Base-by-base conservation (phyloP, 2,113 vertebrate species). In the Dunckerocampus dactyliophorus region DNA sequence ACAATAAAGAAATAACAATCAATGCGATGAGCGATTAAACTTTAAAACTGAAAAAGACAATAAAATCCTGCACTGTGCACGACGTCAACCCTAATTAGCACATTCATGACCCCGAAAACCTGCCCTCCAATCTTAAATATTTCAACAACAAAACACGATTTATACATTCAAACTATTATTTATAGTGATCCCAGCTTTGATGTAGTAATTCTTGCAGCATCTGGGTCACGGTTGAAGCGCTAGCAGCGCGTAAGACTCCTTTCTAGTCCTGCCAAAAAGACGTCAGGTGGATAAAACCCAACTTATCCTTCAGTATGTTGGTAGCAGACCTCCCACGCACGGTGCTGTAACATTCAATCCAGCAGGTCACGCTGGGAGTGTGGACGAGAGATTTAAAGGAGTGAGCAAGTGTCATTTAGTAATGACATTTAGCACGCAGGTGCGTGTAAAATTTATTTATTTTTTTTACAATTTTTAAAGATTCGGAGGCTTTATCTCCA, bases 221-320 rank as follows among this genome's bases (percentile, higher is more conserved):
- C 49, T 63, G 57, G 49, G 57, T 69, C 65, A 64, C 49, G 39
- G 56, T 22, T 62, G 12, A 67, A 67, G 67, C 37, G 47, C 57
- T 58, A 37, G 13, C 57, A 73, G 71, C 65, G 64, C 54, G 46
- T n/a, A 64, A 39, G 14, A n/a, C 24, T 63, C 50, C 69, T 81
- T 71, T 80, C 17, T 65, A 62, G 42, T 69, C 47, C 22, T 72
- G 64, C 86, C 82, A 89, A 74, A 77, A 51, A 77, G 55, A 69
- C 21, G 65, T 64, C 65, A 75, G n/a, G 39, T 47, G 74, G 70
- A 72, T 71, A 67, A 67, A 74, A 76, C 49, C 19, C 65, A 46
- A 72, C 51, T 47, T 45, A 63, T 31, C 13, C 59, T 55, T 57
- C 16, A 69, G 67, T 52, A 66, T 60, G 51, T 21, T 52, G 63